Conservation (phyloP, 2,113 vertebrate genomes). For the Himantopus leucocephalus region DNA sequence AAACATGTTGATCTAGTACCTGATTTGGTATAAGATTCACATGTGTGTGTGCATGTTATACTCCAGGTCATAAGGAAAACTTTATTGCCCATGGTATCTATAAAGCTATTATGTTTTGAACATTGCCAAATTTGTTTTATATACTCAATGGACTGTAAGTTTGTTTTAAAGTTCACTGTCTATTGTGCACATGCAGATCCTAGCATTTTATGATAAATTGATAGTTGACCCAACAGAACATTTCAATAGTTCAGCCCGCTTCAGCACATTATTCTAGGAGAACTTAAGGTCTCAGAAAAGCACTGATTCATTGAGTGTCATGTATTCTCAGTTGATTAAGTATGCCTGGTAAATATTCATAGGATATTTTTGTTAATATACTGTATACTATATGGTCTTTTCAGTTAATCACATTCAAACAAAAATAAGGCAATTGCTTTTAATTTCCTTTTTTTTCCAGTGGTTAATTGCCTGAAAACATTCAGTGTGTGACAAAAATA, state of each 20-base stretch:
- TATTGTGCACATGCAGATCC: neutral
- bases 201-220: conserved; percentile 26
- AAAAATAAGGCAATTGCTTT: conserved; percentile 47
- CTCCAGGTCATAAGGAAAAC: neutral
- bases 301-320: conserved; percentile 6
- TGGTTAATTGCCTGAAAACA: conserved; percentile 36
- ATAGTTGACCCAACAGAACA: conserved; percentile 36
- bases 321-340: conserved; percentile 23
- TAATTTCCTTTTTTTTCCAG: neutral
- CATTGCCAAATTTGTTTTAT: neutral
- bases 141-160: neutral
- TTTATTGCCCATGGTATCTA: neutral
- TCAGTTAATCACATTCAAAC: conserved; percentile 37
- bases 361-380: conserved; percentile 32
- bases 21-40: neutral
- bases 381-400: neutral
- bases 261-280: conserved; percentile 23
- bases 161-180: neutral
- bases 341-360: conserved; percentile 54
- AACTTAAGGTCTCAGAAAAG: conserved; percentile 27
- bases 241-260: neutral
- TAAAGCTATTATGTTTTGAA: conserved; percentile 2
- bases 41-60: neutral
- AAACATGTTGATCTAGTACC: neutral
- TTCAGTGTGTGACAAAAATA: conserved; percentile 23